Evolutionary conservation across 2,797 vertebrate species (phyloP), one percentile per base, ranked within the genome.

Genomic region (Lates japonicus): DNA sequence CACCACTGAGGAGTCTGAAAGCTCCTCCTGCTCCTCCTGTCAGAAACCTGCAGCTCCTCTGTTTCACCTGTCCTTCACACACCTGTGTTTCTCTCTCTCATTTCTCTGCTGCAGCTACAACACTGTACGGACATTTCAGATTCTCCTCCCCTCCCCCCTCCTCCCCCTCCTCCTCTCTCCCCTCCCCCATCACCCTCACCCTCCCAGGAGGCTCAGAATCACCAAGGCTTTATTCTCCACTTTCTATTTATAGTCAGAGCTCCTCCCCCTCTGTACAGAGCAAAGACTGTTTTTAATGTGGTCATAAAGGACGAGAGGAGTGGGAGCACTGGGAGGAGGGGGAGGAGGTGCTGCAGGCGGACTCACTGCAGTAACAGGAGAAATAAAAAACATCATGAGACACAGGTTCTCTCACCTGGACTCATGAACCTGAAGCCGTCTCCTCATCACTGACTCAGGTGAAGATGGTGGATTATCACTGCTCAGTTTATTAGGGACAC

Each of bases 201-300:
- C 80, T 31, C 68, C 44, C 42, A n/a, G 65, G 75, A 52, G 48
- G 42, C 52, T 46, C 44, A 39, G 16, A 69, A 44, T 63, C 61
- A 78, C 51, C 78, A 12, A 2, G 1, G 65, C 70, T 83, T 81
- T 78, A 81, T 83, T 65, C 79, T 74, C 46, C 29, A 2, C 35
- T 75, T 59, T 75, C 83, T 85, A 85, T 85, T 83, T 88, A 62
- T 85, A 85, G 82, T 8, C 0, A 17, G 11, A 22, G 41, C 37
- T 2, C 76, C 71, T 20, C 61, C 54, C 3, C 70, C 65, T 42
- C 54, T 11, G 11, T 31, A 0, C 4, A 7, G 55, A 16, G 48
- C 20, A 70, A 70, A 78, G 64, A 71, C 46, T 64, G 49, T 69
- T 69, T 55, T 81, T 70, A 57, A 49, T 20, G 51, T 66, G 59